Evolutionary conservation across 2,888 invertebrate genomes (phyloP), one percentile per base, ranked within the genome.

Genomic region (Conistra vaccinii): DNA sequence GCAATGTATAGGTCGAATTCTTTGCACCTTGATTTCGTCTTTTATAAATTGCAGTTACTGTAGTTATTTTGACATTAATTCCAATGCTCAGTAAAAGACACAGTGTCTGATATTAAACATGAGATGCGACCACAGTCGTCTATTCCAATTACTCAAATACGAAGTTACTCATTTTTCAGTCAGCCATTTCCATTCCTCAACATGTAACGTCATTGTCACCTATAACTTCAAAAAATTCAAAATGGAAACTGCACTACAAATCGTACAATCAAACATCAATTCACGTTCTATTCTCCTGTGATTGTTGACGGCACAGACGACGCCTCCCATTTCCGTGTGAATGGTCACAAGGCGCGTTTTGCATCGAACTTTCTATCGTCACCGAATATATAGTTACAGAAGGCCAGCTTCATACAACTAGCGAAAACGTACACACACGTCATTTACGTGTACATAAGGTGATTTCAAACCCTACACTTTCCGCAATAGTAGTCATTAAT

Each of bases 191-290:
- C 42, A 5, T 48, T 39, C 29, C n/a, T 12, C 23, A 29, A 51
- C 10, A 39, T 48, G 48, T 53, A n/a, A 17, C 14, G 32, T 3
- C 55, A 39, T 48, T 62, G 53, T 51, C 55, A 58, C 12, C 3
- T 3, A 39, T 58, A 39, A 51, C 9, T 17, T 29, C 5, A 66
- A 66, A 70, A 75, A 66, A 62, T 2, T 48, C 32, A 32, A 62
- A 23, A 29, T 58, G 1, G 63, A 35, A 68, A 71, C 75, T 61
- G 48, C 51, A 65, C 51, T 69, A n/a, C 62, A 73, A 69, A 69
- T 63, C 20, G 61, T 48, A 78, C 83, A 83, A 85, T 85, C 83
- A 76, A 84, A 83, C 76, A 57, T 70, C 69, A 76, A 84, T 83
- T 85, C 72, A 77, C 45, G 70, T 67, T 48, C 81, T 73, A 79